Evolutionary conservation across 2,888 invertebrate species (phyloP), one percentile per base, ranked within the genome.

Genomic region (Smittia sp.): DNA sequence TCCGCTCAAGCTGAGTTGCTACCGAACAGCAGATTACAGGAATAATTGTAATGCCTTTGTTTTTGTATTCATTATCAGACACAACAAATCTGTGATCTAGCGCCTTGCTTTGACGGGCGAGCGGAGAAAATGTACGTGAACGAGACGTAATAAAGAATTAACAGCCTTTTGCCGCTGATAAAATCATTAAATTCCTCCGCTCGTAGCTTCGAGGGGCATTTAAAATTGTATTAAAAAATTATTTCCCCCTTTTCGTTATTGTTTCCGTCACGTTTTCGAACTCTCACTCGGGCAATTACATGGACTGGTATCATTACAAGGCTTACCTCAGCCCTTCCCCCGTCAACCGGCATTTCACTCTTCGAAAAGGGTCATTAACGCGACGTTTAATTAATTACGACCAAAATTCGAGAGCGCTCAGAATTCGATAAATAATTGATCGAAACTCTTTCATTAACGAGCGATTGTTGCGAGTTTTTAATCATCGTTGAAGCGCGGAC

Each of bases 51-150:
- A 46, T 46, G 46, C n/a, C n/a, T 46, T 46, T 15, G 15, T 46
- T 46, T 46, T 46, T 46, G 6, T 46, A 13, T 46, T 39, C 20
- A 67, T 52, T 68, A 68, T 68, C 68, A 68, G 68, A 68, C 68
- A 68, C n/a, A 15, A 68, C 46, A 68, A 67, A 68, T 68, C 68
- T 46, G 25, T 68, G 46, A 70, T 70, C 70, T 70, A 70, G 70
- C 69, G 69, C 70, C 70, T 70, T 0, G 13, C 24, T 6, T 25
- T 13, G 65, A 25, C 18, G n/a, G 46, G 24, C 39, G 22, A 68
- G 24, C 41, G 41, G 27, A 32, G 32, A 66, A 66, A 66, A 15
- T 66, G 38, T 15, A 66, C 6, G 27, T n/a, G 38, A 66, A 54
- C 27, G 58, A 58, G 38, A 70, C 41, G 68, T 46, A 70, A 70